Percentiles rank a stretch among this genome's conserved stretches.
Conservation (phyloP, 1,140 invertebrate genomes). For the Sitodiplosis mosellana region DNA sequence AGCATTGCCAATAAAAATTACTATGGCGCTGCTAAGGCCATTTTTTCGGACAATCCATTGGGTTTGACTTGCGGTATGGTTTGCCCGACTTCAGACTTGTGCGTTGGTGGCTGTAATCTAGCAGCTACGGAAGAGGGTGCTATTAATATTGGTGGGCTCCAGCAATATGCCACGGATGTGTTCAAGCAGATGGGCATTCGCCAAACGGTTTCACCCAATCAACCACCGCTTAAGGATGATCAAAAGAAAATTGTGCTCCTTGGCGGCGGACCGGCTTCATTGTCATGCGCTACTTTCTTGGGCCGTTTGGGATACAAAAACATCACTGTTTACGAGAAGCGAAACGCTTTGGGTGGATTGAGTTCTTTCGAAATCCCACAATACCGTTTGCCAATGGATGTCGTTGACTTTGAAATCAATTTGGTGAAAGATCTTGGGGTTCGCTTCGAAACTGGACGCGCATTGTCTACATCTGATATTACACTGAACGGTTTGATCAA, state of each 20-base stretch:
- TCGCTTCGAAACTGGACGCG: conserved; percentile 49
- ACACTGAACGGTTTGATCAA: conserved; percentile 48
- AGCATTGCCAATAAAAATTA: conserved; percentile 97
- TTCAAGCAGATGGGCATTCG: conserved; percentile 87
- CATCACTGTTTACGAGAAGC: conserved; percentile 84
- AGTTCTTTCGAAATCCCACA: conserved; percentile 94
- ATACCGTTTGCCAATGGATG: conserved; percentile 81
- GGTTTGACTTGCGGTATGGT: conserved; percentile 98
- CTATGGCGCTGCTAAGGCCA: conserved; percentile 92
- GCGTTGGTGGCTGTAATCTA: conserved; percentile 93
- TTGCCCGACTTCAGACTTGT: conserved; percentile 94
- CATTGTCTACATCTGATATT: conserved; percentile 44
- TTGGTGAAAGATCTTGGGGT: conserved; percentile 86
- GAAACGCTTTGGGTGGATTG: conserved; percentile 72
- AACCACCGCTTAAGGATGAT: conserved; percentile 33
- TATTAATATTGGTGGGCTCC: conserved; percentile 95
- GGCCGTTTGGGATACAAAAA: conserved; percentile 80
- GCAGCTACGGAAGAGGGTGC: conserved; percentile 89
- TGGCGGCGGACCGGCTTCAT: conserved; percentile 89
- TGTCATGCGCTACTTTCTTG: conserved; percentile 92
- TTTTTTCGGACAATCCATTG: conserved; percentile 92
- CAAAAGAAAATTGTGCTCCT: conserved; percentile 70
- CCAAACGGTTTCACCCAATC: conserved; percentile 61
- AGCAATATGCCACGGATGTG: conserved; percentile 93
- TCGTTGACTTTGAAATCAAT: conserved; percentile 85